Conservation (phyloP, 2,113 vertebrate genomes). For the Myotis davidii region DNA sequence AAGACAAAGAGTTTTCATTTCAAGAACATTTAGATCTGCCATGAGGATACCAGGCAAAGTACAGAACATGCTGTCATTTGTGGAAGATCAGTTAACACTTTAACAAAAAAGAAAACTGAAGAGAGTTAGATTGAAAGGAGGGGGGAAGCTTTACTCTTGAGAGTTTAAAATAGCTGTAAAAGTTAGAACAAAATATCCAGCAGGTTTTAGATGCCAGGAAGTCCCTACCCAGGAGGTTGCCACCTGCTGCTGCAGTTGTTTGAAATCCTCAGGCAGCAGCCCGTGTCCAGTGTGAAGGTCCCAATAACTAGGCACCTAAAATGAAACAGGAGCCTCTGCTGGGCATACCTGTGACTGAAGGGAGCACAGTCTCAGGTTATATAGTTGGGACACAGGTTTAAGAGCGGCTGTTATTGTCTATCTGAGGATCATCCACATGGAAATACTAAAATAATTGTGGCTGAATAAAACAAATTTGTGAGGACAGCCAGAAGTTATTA, state of each 20-base stretch:
- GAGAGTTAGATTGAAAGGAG: neutral
- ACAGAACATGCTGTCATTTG: neutral
- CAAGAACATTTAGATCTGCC: neutral
- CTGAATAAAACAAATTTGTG: neutral
- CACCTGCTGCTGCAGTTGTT: neutral
- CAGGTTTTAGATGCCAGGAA: neutral
- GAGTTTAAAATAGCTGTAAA: neutral
- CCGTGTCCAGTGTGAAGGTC: fast-evolving
- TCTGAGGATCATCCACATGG: neutral
- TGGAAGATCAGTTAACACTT: neutral
- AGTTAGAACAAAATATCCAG: neutral
- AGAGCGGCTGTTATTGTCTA: neutral
- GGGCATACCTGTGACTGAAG: neutral
- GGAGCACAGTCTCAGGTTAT: fast-evolving
- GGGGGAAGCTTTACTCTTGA: neutral
- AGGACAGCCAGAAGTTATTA: neutral
- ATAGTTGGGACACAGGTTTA: too few relatives aligned
- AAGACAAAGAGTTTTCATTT: neutral
- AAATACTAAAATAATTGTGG: neutral
- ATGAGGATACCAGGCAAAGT: neutral
- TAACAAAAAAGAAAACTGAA: neutral
- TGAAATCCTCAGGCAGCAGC: neutral
- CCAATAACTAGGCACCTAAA: fast-evolving
- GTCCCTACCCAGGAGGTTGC: neutral
- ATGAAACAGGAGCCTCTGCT: neutral